phyloP scores from a whole-genome alignment of 2,797 vertebrate species.

The Buphagus erythrorhynchus region DNA sequence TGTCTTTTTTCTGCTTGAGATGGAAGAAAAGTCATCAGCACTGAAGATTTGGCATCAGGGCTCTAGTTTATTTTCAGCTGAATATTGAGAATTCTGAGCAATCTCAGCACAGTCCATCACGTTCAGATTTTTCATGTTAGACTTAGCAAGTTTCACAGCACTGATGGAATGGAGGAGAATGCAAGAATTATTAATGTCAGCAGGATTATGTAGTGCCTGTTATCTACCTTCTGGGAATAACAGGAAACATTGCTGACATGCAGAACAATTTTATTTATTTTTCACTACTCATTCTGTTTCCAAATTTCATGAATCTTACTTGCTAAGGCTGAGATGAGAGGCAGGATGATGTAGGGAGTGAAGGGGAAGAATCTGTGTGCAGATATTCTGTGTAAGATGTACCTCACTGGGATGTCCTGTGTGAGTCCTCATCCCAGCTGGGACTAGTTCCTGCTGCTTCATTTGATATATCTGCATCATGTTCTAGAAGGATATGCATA shows the following conservation, averaged over 20 bases:
- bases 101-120: slow-evolving; percentile 34
- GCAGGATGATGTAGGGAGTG: not conserved
- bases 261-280: slow-evolving; percentile 39
- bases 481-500: not conserved
- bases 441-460: not conserved
- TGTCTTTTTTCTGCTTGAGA: slow-evolving; percentile 15
- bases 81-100: slow-evolving; percentile 58
- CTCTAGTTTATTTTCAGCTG: slow-evolving; percentile 41
- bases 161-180: slow-evolving; percentile 11
- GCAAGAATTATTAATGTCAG: slow-evolving; percentile 19
- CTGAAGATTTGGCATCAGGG: slow-evolving; percentile 17
- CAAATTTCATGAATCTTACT: slow-evolving; percentile 2
- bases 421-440: not conserved
- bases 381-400: not conserved
- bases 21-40: slow-evolving; percentile 38
- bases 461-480: not conserved
- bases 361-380: not conserved
- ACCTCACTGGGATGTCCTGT: not conserved
- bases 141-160: slow-evolving; percentile 19
- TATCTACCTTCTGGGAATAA: not conserved
- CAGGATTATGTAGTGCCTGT: not conserved
- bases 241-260: not conserved
- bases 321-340: not conserved
- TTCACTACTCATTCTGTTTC: slow-evolving; percentile 12
- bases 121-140: slow-evolving; percentile 17